phyloP scores from a whole-genome alignment of 2,888 invertebrate species.

The Dryadula phaetusa region DNA sequence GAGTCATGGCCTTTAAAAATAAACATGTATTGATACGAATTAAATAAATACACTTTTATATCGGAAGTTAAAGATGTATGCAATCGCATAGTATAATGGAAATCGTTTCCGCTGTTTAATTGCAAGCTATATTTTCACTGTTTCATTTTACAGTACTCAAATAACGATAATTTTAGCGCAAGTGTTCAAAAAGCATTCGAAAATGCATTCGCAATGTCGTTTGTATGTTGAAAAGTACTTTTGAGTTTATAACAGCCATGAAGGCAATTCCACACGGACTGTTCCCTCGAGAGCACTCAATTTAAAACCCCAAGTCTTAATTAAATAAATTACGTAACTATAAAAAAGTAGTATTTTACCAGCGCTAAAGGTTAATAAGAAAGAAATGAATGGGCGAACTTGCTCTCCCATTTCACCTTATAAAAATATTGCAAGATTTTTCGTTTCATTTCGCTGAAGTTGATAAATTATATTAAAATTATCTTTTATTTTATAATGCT shows the following conservation, averaged over 20 bases:
- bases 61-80: slow-evolving; percentile 3
- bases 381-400: slow-evolving; percentile 23
- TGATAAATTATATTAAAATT: slow-evolving; percentile 9
- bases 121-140: slow-evolving; percentile 3
- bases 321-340: slow-evolving; percentile 40
- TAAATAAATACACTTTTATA: background rate
- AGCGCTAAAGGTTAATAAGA: slow-evolving; percentile 34
- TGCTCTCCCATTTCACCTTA: slow-evolving; percentile 15
- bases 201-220: slow-evolving; percentile 40
- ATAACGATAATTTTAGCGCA: slow-evolving; percentile 26
- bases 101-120: background rate
- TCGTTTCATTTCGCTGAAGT: background rate
- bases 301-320: slow-evolving; percentile 36
- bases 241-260: slow-evolving; percentile 33
- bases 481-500: background rate
- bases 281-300: slow-evolving; percentile 34
- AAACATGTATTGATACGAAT: background rate
- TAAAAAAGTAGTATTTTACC: slow-evolving; percentile 28
- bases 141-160: slow-evolving; percentile 16
- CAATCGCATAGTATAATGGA: background rate
- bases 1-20: too few species aligned
- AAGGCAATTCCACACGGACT: slow-evolving; percentile 40
- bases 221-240: slow-evolving; percentile 40
- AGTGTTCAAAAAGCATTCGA: slow-evolving; percentile 54
- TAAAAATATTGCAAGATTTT: slow-evolving; percentile 12